Evolutionary conservation across 2,888 invertebrate species (phyloP), one percentile per base, ranked within the genome.

Genomic region (Julus scandinavius): DNA sequence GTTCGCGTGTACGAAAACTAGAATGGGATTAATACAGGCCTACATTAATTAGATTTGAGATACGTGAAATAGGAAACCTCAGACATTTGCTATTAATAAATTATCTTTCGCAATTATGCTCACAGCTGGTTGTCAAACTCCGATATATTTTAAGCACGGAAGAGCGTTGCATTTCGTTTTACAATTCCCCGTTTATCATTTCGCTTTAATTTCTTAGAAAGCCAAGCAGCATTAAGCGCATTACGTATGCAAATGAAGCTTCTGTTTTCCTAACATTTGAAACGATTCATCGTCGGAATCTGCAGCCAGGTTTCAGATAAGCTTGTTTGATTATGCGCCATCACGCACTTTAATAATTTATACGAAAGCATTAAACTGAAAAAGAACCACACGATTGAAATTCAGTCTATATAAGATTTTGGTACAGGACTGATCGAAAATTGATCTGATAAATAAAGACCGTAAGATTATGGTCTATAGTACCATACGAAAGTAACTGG

Each of bases 201-300:
- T 80, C 80, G 80, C 80, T 80, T 80, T 80, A 80, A 80, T 80
- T 80, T 80, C 80, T 80, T 80, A 80, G 80, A 80, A 80, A 80
- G 80, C 80, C 80, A 40, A 15, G 80, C 80, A 15, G 80, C 80
- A 80, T 80, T 38, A 38, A 40, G 80, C 80, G 80, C 80, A 80
- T 80, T 80, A 80, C 38, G 80, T 40, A 80, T 80, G 80, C 80
- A 80, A 80, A 80, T 80, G 80, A 80, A 80, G 80, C 80, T 80
- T 80, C 80, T 80, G 80, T 80, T 80, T 80, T 38, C 38, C 80
- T 15, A 80, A 80, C 80, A 38, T 80, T 80, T 80, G 29, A 13
- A 38, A 80, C 80, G 38, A 80, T 38, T 80, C 80, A 80, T 80
- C 80, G 38, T 80, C 13, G 13, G 80, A 80, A 38, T 80, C 38